Evolutionary conservation across 1,140 invertebrate species (phyloP), one percentile per base, ranked within the genome.

Genomic region (Drosophila grimshawi): DNA sequence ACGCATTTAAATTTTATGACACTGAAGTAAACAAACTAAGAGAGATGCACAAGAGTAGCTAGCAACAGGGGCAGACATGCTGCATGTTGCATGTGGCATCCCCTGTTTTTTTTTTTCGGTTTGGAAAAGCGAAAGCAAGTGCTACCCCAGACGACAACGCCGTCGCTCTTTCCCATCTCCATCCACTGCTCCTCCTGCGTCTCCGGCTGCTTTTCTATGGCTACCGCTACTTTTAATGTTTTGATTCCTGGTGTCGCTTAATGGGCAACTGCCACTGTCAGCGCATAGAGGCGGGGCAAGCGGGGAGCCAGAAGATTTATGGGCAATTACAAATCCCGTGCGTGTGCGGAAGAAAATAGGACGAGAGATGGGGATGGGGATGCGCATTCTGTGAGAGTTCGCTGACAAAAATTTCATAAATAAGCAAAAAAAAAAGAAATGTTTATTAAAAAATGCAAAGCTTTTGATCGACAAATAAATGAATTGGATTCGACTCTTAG

Each of bases 1-100:
- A 83, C 80, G 85, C 85, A 89, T 89, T 89, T 79, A 85, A 76
- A 68, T 85, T 89, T 89, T 89, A 89, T 85, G 85, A 85, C 86
- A 75, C 68, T 19, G 67, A 80, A 85, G 68, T 80, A 89, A 89
- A 85, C 85, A 89, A 69, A 52, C 76, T 63, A 39, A 39, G 8
- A 43, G 37, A 52, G 80, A 76, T 45, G 45, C 76, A 52, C 27
- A 60, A 61, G 55, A 19, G 19, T 19, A 19, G 19, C 19, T 45
- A 29, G 61, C 52, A n/a, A 19, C 19, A 19, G 19, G 32, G 30
- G 32, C 39, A 48, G 64, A 48, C 56, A 65, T 51, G 68, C 39
- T 37, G 61, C 66, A 64, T 71, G 46, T 46, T 7, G 52, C 61
- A 29, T n/a, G 37, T 35, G 56, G 70, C 64, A 52, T 32, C 43